Base-by-base conservation (phyloP, 2,888 invertebrate genomes). In the Drosophila subsilvestris region DNA sequence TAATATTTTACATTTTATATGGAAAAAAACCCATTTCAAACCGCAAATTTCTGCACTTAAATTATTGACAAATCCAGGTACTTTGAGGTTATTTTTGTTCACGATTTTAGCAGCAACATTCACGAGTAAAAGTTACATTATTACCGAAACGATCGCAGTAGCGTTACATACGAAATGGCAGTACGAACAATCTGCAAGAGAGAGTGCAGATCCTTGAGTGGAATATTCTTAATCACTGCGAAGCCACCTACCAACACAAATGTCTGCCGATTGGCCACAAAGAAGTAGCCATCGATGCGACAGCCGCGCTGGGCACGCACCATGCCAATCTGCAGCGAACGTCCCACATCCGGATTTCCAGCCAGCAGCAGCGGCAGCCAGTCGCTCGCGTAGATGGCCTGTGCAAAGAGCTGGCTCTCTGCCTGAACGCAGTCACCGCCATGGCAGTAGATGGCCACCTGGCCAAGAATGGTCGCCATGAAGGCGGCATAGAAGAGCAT, bases 391-490 rank as follows among this genome's bases (percentile, higher is more conserved):
- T 81, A 79, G 37, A 77, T 61, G 47, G 69, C 56, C 7, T 25
- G 18, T 0, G 48, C 53, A 7, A 77, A 57, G 0, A 50, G 20
- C 9, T 32, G 27, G 20, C 63, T 74, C 50, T 74, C 60, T 22
- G 47, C 44, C 9, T 60, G 47, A n/a, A 76, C 63, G 1, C 49
- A 50, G 12, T 55, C 60, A 2, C 69, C 71, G 22, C 71, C 76
- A 18, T 67, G 54, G 25, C 76, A 71, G 55, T 75, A 80, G 25
- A 76, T 70, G 48, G 61, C 59, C 12, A 80, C 45, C 61, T 82
- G 71, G 0, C 50, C 27, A 5, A 73, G 53, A 43, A 67, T 67
- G 4, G 66, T 47, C 10, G 22, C 7, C 1, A 29, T 59, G 7
- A 74, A 74, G 12, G 47, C 45, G 7, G 49, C 55, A 32, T 68